Evolutionary conservation across 2,797 vertebrate species (phyloP).

Genomic region (Lepus townsendii): DNA sequence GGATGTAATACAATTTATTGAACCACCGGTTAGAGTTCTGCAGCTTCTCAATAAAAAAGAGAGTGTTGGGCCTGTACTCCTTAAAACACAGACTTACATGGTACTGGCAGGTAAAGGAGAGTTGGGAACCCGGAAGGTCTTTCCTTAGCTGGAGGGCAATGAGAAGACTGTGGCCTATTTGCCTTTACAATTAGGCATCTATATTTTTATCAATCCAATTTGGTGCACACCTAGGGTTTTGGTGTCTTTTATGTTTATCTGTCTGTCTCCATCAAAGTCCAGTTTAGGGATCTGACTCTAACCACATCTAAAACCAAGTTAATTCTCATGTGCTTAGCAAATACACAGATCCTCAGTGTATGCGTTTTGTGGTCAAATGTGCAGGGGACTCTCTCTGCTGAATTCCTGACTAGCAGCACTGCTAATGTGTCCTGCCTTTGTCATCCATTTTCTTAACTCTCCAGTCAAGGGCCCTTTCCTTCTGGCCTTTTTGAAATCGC

Average conservation of each 20-base stretch:
- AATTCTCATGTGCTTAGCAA: neutral
- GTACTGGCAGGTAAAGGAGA: constrained; percentile 83
- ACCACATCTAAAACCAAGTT: constrained; percentile 33
- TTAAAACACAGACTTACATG: constrained; percentile 86
- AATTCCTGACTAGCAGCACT: neutral
- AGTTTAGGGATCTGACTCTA: constrained; percentile 46
- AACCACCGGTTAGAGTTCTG: constrained; percentile 90
- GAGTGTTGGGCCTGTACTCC: constrained; percentile 81
- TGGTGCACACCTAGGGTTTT: neutral
- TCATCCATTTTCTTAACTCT: constrained; percentile 48
- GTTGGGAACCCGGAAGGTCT: constrained; percentile 79
- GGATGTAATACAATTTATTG: constrained; percentile 91
- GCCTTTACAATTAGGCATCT: constrained; percentile 27
- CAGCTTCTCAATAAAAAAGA: constrained; percentile 88
- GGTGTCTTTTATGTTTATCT: neutral
- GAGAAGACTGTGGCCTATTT: constrained; percentile 75
- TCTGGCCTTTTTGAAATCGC: constrained; percentile 41
- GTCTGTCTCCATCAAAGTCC: constrained; percentile 37
- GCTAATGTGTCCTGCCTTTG: neutral
- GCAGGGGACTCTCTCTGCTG: neutral
- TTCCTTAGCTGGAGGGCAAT: constrained; percentile 78
- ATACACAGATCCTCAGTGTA: neutral
- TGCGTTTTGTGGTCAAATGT: neutral
- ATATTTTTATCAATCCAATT: neutral
- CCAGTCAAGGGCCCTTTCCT: constrained; percentile 47